Percentiles rank a stretch among this genome's conserved stretches.
These are phyloP conservation scores for Agriopis marginaria DNA, from an alignment of 2,888 invertebrate species.

Conservation along the genomic window DNA sequence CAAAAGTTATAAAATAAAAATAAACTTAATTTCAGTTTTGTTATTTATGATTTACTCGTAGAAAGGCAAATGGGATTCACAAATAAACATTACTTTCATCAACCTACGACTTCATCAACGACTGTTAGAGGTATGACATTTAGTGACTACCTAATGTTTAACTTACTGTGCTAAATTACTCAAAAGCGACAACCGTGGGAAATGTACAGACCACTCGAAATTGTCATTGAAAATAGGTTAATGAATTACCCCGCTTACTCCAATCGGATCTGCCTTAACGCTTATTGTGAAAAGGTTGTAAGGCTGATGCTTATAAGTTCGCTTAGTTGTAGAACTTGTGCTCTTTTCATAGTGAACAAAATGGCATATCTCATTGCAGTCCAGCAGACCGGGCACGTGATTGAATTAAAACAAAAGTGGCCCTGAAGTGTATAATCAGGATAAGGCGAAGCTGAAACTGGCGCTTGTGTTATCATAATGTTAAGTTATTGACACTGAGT, in stretches of 20 bases:
- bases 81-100: slow-evolving; percentile 1
- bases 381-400: background rate
- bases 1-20: background rate
- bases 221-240: slow-evolving; percentile 16
- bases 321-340: background rate
- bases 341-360: slow-evolving; percentile 1
- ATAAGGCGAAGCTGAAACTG: slow-evolving; percentile 1
- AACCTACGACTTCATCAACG: too few species aligned
- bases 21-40: background rate
- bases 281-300: background rate
- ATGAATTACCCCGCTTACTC: slow-evolving; percentile 13
- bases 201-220: slow-evolving; percentile 10
- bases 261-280: slow-evolving; percentile 7
- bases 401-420: slow-evolving; percentile 13
- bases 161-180: background rate
- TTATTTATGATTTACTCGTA: background rate
- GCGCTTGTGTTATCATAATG: slow-evolving; percentile 8
- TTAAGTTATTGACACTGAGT: background rate
- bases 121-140: background rate
- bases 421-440: slow-evolving; percentile 10
- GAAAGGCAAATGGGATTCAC: background rate
- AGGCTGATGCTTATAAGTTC: background rate
- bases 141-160: slow-evolving; percentile 12
- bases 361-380: slow-evolving; percentile 2
- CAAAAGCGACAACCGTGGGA: slow-evolving; percentile 6